Evolutionary conservation across 2,797 vertebrate species (phyloP).

Genomic region (Eidolon dupreanum): DNA sequence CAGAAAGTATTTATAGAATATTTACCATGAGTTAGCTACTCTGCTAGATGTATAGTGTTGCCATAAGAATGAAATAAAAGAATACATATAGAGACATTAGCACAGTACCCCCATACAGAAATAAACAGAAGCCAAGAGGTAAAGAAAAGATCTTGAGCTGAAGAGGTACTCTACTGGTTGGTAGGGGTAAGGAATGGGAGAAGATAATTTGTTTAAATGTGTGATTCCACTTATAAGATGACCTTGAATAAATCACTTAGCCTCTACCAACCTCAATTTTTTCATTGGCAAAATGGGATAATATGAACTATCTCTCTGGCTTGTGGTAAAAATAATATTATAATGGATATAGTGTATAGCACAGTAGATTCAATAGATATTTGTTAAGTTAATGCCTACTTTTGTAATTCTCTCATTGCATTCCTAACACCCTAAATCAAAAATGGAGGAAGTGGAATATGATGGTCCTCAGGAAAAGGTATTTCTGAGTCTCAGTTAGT

Average conservation of each 20-base stretch:
- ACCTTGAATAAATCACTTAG: neutral
- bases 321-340: neutral
- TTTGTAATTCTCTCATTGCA: neutral
- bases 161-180: constrained; percentile 26
- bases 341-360: neutral
- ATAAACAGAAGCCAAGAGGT: neutral
- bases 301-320: neutral
- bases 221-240: neutral
- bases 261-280: neutral
- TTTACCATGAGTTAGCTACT: neutral
- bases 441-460: neutral
- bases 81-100: neutral
- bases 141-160: constrained; percentile 18
- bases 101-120: neutral
- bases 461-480: neutral
- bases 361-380: neutral
- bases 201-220: neutral
- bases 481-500: neutral
- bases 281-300: neutral
- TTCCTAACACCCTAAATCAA: constrained; percentile 38
- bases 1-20: neutral
- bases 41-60: neutral
- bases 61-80: neutral
- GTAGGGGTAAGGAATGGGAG: neutral
- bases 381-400: constrained; percentile 15